Conservation (phyloP, 2,113 vertebrate species). For the Sorex araneus region DNA sequence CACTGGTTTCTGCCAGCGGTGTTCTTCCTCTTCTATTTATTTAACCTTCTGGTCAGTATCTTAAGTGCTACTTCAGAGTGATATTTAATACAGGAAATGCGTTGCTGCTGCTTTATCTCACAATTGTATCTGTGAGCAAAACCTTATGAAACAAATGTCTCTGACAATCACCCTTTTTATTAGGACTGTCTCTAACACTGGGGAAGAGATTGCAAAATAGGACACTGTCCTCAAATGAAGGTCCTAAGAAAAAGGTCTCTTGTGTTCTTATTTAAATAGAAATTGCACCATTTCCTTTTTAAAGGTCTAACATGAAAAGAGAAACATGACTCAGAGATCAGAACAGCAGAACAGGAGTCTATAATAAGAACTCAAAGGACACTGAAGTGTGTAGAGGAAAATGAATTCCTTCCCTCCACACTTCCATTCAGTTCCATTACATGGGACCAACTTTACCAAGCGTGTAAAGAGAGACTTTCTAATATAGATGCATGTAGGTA, state of each 20-base stretch:
- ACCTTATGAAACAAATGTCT: background rate
- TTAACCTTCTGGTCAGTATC: constrained; percentile 64
- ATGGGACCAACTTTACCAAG: fast-evolving
- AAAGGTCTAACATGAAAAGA: constrained; percentile 21
- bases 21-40: constrained; percentile 48
- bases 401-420: background rate
- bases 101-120: background rate
- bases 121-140: background rate
- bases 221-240: background rate
- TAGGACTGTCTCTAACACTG: background rate
- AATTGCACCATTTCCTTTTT: constrained; percentile 25
- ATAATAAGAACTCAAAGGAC: background rate
- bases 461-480: background rate
- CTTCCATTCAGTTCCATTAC: background rate
- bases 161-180: constrained; percentile 38
- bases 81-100: constrained; percentile 42
- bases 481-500: fast-evolving
- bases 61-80: constrained; percentile 36
- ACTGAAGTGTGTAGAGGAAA: background rate
- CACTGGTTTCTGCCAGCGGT: background rate
- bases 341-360: background rate
- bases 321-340: background rate
- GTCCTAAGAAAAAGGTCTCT: constrained; percentile 54
- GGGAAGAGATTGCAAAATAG: constrained; percentile 44
- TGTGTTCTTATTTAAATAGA: constrained; percentile 56